Evolutionary conservation across 2,888 invertebrate genomes (phyloP), one percentile per base, ranked within the genome.

Genomic region (Caenorhabditis wallacei): DNA sequence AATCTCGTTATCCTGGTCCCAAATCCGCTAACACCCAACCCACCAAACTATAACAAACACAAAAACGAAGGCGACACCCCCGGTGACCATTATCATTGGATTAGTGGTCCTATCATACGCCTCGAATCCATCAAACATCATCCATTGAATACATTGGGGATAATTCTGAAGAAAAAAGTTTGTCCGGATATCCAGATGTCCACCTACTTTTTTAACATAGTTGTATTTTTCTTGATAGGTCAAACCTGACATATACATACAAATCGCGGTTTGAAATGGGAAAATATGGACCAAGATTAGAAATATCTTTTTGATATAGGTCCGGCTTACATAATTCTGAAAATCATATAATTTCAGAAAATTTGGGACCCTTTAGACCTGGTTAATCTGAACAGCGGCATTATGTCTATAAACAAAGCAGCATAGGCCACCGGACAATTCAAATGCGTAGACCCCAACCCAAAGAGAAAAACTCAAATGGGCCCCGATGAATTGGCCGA

Each of bases 391-490:
- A 11, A 46, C 63, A 2, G 70, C 78, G 4, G 70, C 61, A 61
- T 54, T 48, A 63, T 61, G 63, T 10, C 79, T 40, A 66, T 80
- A 80, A 0, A 64, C 51, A 43, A 80, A 80, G 35, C 79, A 71
- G 18, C 35, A 56, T 0, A 80, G n/a, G 0, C 46, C 43, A 4
- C 64, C 71, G 2, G 80, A 57, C 40, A 80, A 37, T 10, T 68
- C 66, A 18, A 46, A 66, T 2, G 35, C 30, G 18, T 71, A 57
- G 5, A 57, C 20, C 1, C 70, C 56, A 11, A 71, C 54, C 26
- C 37, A 80, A 0, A 72, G 30, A 7, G 59, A 48, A 22, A 70
- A 43, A 22, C 46, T 57, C 8, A 40, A 11, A 30, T 80, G 72
- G 7, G 63, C 37, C 4, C 46, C 13, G 2, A 70, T 18, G 18